These are phyloP conservation scores for Pseudochaenichthys georgianus DNA, from an alignment of 2,797 vertebrate genomes.

Conservation along the genomic window DNA sequence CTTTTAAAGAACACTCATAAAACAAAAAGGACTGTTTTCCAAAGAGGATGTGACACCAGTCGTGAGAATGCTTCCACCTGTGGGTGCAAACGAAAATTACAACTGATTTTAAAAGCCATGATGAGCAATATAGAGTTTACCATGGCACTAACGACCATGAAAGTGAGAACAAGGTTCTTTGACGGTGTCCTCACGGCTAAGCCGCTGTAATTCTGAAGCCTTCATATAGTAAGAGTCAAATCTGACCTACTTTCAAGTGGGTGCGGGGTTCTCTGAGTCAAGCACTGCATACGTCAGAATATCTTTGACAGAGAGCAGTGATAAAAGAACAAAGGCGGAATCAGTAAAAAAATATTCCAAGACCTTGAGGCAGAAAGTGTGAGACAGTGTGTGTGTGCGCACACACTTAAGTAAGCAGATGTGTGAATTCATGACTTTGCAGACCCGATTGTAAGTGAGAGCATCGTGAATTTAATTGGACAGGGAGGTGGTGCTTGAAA, in stretches of 20 bases:
- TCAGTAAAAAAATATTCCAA: slow-evolving; percentile 43
- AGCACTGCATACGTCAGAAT: slow-evolving; percentile 59
- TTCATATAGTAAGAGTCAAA: slow-evolving; percentile 38
- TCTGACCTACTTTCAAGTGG: slow-evolving; percentile 73
- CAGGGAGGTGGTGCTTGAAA: slow-evolving; percentile 59
- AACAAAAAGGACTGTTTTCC: slow-evolving; percentile 1
- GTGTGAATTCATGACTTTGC: slow-evolving; percentile 59
- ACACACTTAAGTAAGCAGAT: slow-evolving; percentile 15
- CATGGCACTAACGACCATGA: slow-evolving; percentile 16
- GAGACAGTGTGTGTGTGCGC: slow-evolving; percentile 23
- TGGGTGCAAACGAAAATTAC: slow-evolving; percentile 71
- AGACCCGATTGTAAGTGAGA: slow-evolving; percentile 51
- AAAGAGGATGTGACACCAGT: slow-evolving; percentile 28
- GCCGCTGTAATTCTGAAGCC: slow-evolving; percentile 49
- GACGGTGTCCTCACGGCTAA: slow-evolving; percentile 45
- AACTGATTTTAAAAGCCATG: slow-evolving; percentile 36
- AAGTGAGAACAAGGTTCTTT: slow-evolving; percentile 38
- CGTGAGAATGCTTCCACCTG: slow-evolving; percentile 75
- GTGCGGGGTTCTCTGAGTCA: slow-evolving; percentile 51
- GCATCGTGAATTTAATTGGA: slow-evolving; percentile 64
- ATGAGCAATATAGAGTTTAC: slow-evolving; percentile 30
- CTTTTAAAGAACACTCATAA: not conserved
- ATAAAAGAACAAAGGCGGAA: slow-evolving; percentile 61
- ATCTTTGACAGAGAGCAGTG: slow-evolving; percentile 51
- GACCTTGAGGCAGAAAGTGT: slow-evolving; percentile 43